These are phyloP conservation scores for Burhinus bistriatus DNA, from an alignment of 2,113 vertebrate species.

Conservation along the genomic window DNA sequence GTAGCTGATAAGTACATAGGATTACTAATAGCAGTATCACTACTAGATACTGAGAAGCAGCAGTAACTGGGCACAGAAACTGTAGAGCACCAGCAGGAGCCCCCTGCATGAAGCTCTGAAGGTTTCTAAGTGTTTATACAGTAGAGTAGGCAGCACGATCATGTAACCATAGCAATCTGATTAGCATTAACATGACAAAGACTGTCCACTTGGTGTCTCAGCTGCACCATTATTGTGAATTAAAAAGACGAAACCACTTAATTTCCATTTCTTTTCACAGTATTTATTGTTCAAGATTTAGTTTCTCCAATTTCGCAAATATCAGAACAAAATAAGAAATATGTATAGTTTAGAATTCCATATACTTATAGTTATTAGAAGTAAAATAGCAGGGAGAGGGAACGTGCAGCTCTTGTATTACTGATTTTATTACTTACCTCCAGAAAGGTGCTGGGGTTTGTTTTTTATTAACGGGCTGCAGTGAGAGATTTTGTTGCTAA, in stretches of 20 bases:
- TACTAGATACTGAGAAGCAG: background rate
- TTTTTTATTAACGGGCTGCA: slow-evolving; percentile 82
- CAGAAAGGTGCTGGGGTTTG: slow-evolving; percentile 77
- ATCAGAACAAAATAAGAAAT: background rate
- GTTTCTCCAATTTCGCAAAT: background rate
- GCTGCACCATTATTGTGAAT: background rate
- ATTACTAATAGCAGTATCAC: background rate
- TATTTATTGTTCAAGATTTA: background rate
- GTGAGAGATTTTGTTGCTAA: slow-evolving; percentile 85
- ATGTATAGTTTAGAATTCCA: background rate
- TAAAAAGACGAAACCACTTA: background rate
- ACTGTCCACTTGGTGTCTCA: slow-evolving; percentile 52
- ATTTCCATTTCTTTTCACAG: background rate
- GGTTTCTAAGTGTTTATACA: background rate
- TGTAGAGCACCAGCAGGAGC: background rate
- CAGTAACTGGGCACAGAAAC: background rate
- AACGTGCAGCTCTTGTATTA: background rate
- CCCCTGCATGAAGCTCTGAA: background rate
- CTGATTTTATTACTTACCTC: slow-evolving; percentile 67
- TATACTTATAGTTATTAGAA: background rate
- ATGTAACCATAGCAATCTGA: background rate
- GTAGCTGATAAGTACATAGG: background rate
- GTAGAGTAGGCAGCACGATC: background rate
- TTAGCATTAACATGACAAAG: background rate
- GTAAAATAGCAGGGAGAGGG: background rate